Conservation (phyloP, 2,113 vertebrate species). For the Chaetops frenatus region DNA sequence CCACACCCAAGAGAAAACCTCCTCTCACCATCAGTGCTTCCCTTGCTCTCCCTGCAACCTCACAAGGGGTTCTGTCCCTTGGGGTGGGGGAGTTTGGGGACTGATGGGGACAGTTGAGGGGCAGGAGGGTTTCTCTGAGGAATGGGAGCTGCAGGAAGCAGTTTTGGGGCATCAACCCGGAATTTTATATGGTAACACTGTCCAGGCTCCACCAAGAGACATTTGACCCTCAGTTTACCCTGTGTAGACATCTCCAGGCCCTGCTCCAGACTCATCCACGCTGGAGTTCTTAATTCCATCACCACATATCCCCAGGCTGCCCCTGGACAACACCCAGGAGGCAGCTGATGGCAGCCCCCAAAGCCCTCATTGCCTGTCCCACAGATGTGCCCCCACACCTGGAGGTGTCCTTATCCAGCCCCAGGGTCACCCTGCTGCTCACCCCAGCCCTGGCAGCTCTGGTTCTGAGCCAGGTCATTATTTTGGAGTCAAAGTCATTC, state of each 20-base stretch:
- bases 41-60: background rate
- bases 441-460: background rate
- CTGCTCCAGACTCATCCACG: background rate
- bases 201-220: fast-evolving
- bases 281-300: background rate
- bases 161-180: background rate
- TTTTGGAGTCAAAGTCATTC: background rate
- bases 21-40: background rate
- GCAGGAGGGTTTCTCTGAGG: background rate
- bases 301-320: fast-evolving
- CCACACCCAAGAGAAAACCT: fast-evolving
- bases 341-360: background rate
- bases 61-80: background rate
- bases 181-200: background rate
- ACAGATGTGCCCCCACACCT: fast-evolving
- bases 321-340: background rate
- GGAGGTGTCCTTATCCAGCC: background rate
- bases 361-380: background rate
- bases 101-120: background rate
- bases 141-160: background rate
- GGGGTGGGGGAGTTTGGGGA: background rate
- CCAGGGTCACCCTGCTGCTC: fast-evolving
- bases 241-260: background rate
- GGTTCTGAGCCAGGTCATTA: background rate
- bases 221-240: fast-evolving